phyloP scores from a whole-genome alignment of 2,888 invertebrate species.

The Dryococelus australis region DNA sequence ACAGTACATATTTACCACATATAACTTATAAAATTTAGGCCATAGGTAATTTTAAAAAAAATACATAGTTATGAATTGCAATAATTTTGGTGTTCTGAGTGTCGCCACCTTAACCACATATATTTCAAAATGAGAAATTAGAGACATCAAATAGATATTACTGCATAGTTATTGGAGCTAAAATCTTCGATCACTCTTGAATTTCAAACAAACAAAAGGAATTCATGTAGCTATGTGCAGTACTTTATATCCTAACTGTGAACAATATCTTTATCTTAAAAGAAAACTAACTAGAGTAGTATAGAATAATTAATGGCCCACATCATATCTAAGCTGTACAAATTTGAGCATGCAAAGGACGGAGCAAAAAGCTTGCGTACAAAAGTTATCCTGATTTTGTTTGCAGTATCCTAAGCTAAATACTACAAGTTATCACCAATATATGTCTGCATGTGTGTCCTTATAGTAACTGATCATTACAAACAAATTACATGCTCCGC shows the following conservation, averaged over 20 bases:
- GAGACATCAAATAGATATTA: too few species aligned
- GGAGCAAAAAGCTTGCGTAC: neutral
- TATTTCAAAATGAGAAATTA: too few species aligned
- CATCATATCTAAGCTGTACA: neutral
- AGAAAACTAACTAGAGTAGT: neutral
- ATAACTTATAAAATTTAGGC: conserved; percentile 1
- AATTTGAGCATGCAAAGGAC: neutral
- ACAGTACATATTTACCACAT: neutral
- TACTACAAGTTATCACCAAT: neutral
- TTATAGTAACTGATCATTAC: neutral
- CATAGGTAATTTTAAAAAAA: neutral
- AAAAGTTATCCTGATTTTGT: neutral
- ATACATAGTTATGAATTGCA: neutral
- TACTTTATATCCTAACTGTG: neutral
- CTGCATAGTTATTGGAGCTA: too few species aligned
- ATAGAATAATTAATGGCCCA: neutral
- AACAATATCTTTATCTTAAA: neutral
- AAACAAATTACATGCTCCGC: too few species aligned
- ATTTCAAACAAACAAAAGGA: neutral
- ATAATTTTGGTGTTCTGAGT: neutral
- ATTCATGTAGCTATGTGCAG: too few species aligned
- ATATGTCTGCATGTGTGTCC: conserved; percentile 1
- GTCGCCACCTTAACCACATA: neutral
- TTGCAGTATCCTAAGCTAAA: neutral
- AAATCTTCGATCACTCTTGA: too few species aligned